Conservation (phyloP, 2,888 invertebrate genomes). For the Lumbricus terrestris region DNA sequence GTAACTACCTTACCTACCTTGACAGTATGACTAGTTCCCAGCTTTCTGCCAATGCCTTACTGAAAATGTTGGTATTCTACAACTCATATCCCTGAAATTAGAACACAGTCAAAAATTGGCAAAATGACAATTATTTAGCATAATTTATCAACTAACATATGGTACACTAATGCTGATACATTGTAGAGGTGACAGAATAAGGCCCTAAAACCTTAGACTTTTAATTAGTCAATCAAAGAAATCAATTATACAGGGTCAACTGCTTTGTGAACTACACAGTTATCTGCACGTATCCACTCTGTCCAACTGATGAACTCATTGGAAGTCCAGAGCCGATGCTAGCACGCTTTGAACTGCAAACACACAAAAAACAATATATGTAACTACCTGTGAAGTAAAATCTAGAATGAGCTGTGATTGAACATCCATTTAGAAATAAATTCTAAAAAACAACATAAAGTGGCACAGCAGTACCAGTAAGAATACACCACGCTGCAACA, state of each 20-base stretch:
- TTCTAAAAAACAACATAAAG: not conserved
- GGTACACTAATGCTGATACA: conserved; percentile 4
- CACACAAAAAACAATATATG: not conserved
- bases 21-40: not conserved
- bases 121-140: conserved; percentile 6
- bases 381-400: not conserved
- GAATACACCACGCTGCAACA: not conserved
- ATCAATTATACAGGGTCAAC: not conserved
- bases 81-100: not conserved
- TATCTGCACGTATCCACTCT: conserved; percentile 13
- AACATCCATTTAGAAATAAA: not conserved
- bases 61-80: not conserved
- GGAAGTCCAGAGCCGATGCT: not conserved
- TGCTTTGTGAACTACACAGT: conserved; percentile 5
- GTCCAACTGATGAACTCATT: not conserved
- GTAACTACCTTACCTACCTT: conserved; percentile 3
- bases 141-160: conserved; percentile 9
- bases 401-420: not conserved
- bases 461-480: not conserved
- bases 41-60: not conserved
- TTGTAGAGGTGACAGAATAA: not conserved
- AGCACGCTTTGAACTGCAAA: conserved; percentile 10
- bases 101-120: not conserved
- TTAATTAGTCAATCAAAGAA: not conserved
- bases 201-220: not conserved